Percentiles rank a stretch among this genome's conserved stretches.
phyloP scores from a whole-genome alignment of 2,888 invertebrate genomes.

The Griposia aprilina region DNA sequence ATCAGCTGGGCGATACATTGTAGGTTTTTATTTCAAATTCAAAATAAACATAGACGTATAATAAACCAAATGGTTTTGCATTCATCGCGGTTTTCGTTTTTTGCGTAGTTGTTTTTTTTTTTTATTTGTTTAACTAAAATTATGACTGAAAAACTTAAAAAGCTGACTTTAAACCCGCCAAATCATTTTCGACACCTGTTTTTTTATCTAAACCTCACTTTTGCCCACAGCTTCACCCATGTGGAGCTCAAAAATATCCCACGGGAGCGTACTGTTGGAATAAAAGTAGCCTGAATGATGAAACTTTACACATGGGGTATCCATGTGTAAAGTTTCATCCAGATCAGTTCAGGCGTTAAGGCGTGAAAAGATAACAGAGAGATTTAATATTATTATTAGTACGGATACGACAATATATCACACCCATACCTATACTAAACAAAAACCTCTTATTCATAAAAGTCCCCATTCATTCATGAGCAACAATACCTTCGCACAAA shows the following conservation, averaged over 20 bases:
- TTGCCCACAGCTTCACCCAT: background rate
- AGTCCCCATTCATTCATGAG: constrained; percentile 13
- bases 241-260: too few relatives aligned
- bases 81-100: constrained; percentile 8
- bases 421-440: background rate
- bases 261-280: background rate
- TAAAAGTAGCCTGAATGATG: background rate
- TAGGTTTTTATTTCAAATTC: constrained; percentile 26
- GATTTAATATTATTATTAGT: background rate
- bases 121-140: background rate
- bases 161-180: background rate
- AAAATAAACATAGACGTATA: constrained; percentile 19
- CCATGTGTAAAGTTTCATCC: background rate
- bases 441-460: background rate
- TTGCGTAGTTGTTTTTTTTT: constrained; percentile 9
- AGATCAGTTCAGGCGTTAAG: too few relatives aligned
- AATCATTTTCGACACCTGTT: background rate
- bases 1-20: background rate
- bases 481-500: constrained; percentile 10
- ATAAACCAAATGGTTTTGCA: constrained; percentile 43
- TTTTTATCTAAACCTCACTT: background rate
- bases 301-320: too few relatives aligned
- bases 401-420: background rate
- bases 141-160: background rate
- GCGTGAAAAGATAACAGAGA: background rate